phyloP scores from a whole-genome alignment of 2,797 vertebrate genomes.

The Pseudocheirus occidentalis region DNA sequence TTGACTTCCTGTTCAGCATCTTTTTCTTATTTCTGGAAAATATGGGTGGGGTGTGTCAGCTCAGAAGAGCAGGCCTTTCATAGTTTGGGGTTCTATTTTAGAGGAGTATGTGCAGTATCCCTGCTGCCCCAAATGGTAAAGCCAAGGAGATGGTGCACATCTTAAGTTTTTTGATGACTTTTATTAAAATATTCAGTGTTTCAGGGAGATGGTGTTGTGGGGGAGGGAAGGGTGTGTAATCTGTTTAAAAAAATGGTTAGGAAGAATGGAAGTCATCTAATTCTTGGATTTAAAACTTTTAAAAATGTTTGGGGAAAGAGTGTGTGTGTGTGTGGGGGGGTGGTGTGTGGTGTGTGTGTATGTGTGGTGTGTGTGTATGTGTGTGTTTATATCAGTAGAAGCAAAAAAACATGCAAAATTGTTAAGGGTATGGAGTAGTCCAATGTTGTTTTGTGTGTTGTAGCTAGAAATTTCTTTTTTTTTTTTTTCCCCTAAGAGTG shows the following conservation, averaged over 20 bases:
- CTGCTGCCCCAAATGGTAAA: slow-evolving; percentile 72
- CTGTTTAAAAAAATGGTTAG: slow-evolving; percentile 31
- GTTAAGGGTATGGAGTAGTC: not conserved
- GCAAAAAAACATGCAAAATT: not conserved
- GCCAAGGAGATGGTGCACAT: slow-evolving; percentile 70
- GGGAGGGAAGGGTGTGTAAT: not conserved
- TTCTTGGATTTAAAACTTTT: slow-evolving; percentile 48
- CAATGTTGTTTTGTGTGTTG: slow-evolving; percentile 64
- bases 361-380: rapidly evolving
- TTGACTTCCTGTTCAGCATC: slow-evolving; percentile 79
- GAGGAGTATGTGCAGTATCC: slow-evolving; percentile 33
- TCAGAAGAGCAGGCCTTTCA: slow-evolving; percentile 75
- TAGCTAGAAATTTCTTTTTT: not conserved
- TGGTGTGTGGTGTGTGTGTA: too few relatives aligned
- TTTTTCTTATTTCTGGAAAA: slow-evolving; percentile 73
- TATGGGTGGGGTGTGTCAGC: slow-evolving; percentile 76
- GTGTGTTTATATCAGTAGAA: not conserved
- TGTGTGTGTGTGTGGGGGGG: too few relatives aligned
- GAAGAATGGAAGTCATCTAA: not conserved
- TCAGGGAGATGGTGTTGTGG: not conserved
- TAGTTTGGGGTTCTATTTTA: slow-evolving; percentile 71
- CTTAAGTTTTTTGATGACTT: slow-evolving; percentile 25
- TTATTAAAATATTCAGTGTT: not conserved
- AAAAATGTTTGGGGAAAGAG: not conserved
- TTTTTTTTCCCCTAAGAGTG: slow-evolving; percentile 44